Evolutionary conservation across 2,797 vertebrate species (phyloP).

Genomic region (Gallinago solitaria): DNA sequence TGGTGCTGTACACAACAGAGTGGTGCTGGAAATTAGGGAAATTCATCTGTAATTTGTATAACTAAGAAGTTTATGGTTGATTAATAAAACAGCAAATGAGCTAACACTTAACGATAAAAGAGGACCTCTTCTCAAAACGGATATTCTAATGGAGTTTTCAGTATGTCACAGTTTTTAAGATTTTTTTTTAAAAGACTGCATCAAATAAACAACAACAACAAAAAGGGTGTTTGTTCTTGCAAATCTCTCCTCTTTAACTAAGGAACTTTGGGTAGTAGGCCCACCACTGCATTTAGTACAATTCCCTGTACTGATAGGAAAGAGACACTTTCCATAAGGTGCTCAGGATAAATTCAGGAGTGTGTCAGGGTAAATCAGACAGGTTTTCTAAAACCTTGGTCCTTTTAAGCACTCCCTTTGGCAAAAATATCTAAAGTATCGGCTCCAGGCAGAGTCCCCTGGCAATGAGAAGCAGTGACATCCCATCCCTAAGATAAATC

Average conservation of each 20-base stretch:
- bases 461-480: background rate
- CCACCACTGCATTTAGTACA: background rate
- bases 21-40: constrained; percentile 19
- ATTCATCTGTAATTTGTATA: constrained; percentile 31
- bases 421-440: background rate
- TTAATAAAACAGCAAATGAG: constrained; percentile 27
- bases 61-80: constrained; percentile 23
- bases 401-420: background rate
- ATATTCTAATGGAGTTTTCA: background rate
- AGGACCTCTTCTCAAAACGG: background rate
- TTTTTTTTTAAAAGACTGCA: background rate
- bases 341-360: background rate
- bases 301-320: background rate
- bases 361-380: background rate
- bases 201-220: background rate
- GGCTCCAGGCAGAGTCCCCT: background rate
- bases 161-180: background rate
- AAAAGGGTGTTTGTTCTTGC: background rate
- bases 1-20: constrained; percentile 21
- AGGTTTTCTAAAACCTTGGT: background rate
- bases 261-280: background rate
- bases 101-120: background rate
- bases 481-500: background rate
- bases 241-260: background rate
- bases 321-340: background rate